Base-by-base conservation (phyloP, 2,797 vertebrate genomes). In the Distichodus sexfasciatus region DNA sequence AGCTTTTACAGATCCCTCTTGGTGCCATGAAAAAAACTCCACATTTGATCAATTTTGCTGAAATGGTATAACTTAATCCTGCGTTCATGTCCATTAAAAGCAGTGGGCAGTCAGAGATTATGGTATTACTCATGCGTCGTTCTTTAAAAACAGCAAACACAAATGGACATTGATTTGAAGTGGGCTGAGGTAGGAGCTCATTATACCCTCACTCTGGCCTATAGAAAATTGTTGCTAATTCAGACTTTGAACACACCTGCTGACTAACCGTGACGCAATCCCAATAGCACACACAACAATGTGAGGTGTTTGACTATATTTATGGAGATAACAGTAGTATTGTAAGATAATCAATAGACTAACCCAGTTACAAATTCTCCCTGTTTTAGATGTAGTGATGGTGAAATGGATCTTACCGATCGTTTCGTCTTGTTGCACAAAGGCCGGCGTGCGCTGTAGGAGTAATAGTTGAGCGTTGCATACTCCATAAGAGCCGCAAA, bases 401-500 rank as follows among this genome's bases (percentile, higher is more conserved):
- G 6, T n/a, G 17, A 38, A 1, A 8, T 6, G 10, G 12, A 17
- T 58, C 92, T 90, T 86, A 94, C 93, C 72, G 91, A 85, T 83
- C 92, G 88, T 81, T 92, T 95, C n/a, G 91, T 92, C 79, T 94
- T 93, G 26, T 86, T 84, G 83, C 87, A 88, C 53, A 83, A 62
- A 11, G 92, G 93, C 75, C 90, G 92, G 28, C 85, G 86, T 51
- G 90, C 82, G 4, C 93, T 94, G 83, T 87, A 78, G 0, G 95
- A 96, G 73, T 95, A 98, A 82, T 96, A 98, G 85, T 98, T 98
- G 68, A 98, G 91, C 0, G 94, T 92, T 29, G 96, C 96, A 0
- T 98, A 98, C 86, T 98, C 96, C 95, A 98, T 98, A 75, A 98
- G 84, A 36, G 96, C 96, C 12, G 96, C 96, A n/a, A 98, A 98